These are phyloP conservation scores for Plotosus lineatus DNA, from an alignment of 2,113 vertebrate genomes.

Conservation along the genomic window DNA sequence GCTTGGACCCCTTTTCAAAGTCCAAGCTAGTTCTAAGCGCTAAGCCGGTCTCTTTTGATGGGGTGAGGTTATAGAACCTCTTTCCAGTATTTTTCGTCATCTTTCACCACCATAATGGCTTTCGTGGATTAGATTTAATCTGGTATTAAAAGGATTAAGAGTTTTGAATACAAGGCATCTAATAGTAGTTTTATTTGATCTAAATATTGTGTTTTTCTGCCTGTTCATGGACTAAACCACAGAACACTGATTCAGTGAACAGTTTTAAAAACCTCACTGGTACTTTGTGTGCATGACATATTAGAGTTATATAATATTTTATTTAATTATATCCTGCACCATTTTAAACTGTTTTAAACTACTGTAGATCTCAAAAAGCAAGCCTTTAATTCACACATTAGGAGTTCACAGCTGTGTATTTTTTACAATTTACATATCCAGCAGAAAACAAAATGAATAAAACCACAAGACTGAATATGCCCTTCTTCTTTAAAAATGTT, in stretches of 20 bases:
- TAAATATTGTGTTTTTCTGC: background rate
- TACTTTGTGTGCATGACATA: background rate
- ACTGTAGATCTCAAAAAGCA: background rate
- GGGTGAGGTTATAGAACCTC: background rate
- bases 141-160: background rate
- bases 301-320: background rate
- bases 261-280: background rate
- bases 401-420: background rate
- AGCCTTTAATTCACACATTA: background rate
- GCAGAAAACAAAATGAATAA: background rate
- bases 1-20: background rate
- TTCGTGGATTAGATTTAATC: conserved; percentile 1
- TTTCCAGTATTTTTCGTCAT: background rate
- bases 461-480: conserved; percentile 1
- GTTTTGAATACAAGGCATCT: background rate
- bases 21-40: background rate
- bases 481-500: conserved; percentile 9
- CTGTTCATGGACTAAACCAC: background rate
- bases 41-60: background rate
- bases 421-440: background rate
- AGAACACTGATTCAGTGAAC: background rate
- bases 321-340: background rate
- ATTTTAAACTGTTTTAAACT: background rate
- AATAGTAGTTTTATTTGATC: conserved; percentile 12
- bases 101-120: background rate